Evolutionary conservation across 2,113 vertebrate species (phyloP), one percentile per base, ranked within the genome.

Genomic region (Verasper variegatus): DNA sequence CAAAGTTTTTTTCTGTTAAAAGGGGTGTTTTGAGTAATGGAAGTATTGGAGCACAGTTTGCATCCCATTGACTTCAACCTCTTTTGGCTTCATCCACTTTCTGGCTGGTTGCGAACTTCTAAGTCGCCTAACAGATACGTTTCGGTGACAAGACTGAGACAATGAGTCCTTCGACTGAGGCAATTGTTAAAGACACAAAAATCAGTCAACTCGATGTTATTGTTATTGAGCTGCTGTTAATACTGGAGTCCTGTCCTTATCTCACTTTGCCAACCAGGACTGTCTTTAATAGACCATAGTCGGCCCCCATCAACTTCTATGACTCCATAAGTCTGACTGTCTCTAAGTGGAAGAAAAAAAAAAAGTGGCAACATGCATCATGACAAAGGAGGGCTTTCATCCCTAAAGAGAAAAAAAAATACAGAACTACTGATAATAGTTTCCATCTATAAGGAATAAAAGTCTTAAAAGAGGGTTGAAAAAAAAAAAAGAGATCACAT

Each of bases 31-130:
- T 87, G 52, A 86, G 64, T 71, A 71, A 78, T 79, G 71, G 68
- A 80, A 47, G 21, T 70, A 74, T 78, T 85, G 64, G 71, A 83
- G 77, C 72, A 55, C 65, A 68, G 63, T 89, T 83, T 82, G 31
- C 82, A 73, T 87, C 66, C 45, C 52, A 70, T 64, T 76, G 65
- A 61, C 80, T 67, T 65, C 56, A 78, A 62, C 27, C 74, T 57
- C 61, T 26, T 18, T 60, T 14, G 68, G 23, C 35, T 62, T 77
- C 47, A 42, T 71, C 70, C 4, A 76, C 54, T 67, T 70, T 78
- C 66, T 31, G 24, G 35, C 2, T 42, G 64, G 40, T 77, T 80
- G 82, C 69, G 49, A 74, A 73, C 68, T 75, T 74, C 23, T 56
- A 37, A 76, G 58, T 68, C 35, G 10, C 3, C 31, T 54, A 17